Evolutionary conservation across 1,140 invertebrate species (phyloP).

Genomic region (Augochlora pura): DNA sequence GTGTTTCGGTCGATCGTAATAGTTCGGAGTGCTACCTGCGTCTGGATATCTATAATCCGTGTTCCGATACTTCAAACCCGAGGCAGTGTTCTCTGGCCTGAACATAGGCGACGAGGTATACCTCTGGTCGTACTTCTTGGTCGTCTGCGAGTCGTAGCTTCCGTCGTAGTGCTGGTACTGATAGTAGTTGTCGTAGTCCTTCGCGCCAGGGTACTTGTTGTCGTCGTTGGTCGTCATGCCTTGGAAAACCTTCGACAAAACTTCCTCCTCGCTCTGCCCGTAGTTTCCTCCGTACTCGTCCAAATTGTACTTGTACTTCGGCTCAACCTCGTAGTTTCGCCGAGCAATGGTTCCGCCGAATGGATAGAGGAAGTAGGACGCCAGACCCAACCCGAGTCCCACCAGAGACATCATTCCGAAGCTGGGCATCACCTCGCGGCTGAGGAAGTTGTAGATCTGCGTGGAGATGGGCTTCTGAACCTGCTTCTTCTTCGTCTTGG

Average conservation of each 20-base stretch:
- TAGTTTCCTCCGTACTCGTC: conserved; percentile 84
- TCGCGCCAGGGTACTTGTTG: conserved; percentile 57
- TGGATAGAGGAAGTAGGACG: conserved; percentile 88
- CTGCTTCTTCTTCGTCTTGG: conserved; percentile 74
- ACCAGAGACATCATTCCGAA: conserved; percentile 87
- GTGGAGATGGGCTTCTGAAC: conserved; percentile 83
- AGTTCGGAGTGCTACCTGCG: conserved; percentile 62
- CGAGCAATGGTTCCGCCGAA: conserved; percentile 84
- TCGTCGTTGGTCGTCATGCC: conserved; percentile 83
- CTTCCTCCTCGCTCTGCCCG: conserved; percentile 87
- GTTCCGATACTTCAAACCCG: conserved; percentile 70
- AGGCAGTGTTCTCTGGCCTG: conserved; percentile 66
- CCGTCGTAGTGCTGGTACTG: conserved; percentile 67
- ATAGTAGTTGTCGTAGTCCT: conserved; percentile 70
- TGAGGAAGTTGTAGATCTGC: conserved; percentile 89
- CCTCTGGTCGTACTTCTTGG: conserved; percentile 60
- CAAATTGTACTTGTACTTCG: conserved; percentile 83
- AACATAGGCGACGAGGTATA: conserved; percentile 59
- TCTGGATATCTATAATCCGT: conserved; percentile 75
- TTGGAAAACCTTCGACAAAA: conserved; percentile 86
- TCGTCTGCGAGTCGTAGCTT: conserved; percentile 56
- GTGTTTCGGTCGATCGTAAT: conserved; percentile 68
- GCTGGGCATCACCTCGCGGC: conserved; percentile 89
- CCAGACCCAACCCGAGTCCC: conserved; percentile 86
- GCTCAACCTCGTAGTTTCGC: conserved; percentile 84